Evolutionary conservation across 2,113 vertebrate species (phyloP), one percentile per base, ranked within the genome.

Genomic region (cattle (Bos taurus)): DNA sequence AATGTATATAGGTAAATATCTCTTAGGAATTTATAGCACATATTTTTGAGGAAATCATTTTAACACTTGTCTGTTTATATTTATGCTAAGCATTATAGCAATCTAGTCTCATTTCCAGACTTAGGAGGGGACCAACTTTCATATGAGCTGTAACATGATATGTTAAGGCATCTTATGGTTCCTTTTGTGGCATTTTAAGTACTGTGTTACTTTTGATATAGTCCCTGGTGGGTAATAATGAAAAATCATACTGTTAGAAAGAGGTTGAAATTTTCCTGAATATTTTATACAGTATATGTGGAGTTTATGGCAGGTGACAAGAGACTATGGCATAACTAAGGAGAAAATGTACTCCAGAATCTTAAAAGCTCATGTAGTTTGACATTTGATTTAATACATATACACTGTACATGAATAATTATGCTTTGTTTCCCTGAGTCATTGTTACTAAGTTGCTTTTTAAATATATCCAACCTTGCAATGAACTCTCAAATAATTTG

Each of bases 111-210:
- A 52, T 95, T 98, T 98, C 86, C 25, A 95, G 93, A 86, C 43
- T 28, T 97, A 83, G 60, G 50, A 60, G 54, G n/a, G 67, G 43
- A n/a, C 43, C 19, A 9, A 21, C 81, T 96, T 98, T 48, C 2
- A 48, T 93, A 23, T 94, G 84, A 98, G 52, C 71, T 98, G 98
- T 98, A 98, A 98, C 81, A 13, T 21, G 94, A 98, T 98, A 95
- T 88, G 6, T 97, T 94, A 94, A 95, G 88, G 97, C 98, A 98
- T 98, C 82, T 64, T 98, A 97, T 96, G 74, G 93, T 98, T 98
- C 98, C 84, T 99, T 98, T 97, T 98, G 96, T 57, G 84, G 91
- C 94, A 97, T 98, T 99, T 99, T 98, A 99, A 98, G 98, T 98
- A 96, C 96, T 98, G 19, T 95, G 59, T 98, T 99, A 97, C 97